These are phyloP conservation scores for Forbesichthys agassizii DNA, from an alignment of 2,113 vertebrate genomes.

Conservation along the genomic window DNA sequence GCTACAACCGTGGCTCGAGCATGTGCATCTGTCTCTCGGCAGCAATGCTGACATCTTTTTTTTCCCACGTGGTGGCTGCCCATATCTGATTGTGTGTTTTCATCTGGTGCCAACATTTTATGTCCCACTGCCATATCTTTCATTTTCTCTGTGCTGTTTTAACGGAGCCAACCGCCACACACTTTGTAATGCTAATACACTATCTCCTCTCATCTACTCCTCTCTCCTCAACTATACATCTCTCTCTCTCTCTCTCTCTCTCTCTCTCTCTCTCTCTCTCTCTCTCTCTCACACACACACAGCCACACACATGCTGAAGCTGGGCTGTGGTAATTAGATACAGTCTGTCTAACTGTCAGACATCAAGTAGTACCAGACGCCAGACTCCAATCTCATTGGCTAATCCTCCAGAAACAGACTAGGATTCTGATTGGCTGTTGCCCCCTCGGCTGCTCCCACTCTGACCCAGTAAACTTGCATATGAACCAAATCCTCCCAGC, in stretches of 20 bases:
- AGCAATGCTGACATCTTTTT: slow-evolving; percentile 36
- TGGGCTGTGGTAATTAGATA: slow-evolving; percentile 72
- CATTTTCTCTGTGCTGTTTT: slow-evolving; percentile 1
- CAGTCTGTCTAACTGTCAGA: slow-evolving; percentile 77
- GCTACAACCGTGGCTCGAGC: slow-evolving; percentile 29
- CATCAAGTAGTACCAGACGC: slow-evolving; percentile 77
- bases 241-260: not conserved
- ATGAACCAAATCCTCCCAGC: slow-evolving; percentile 68
- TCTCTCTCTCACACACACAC: slow-evolving; percentile 21
- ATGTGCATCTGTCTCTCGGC: slow-evolving; percentile 40
- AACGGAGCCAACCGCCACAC: not conserved
- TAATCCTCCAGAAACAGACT: slow-evolving; percentile 62
- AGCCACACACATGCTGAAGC: slow-evolving; percentile 60
- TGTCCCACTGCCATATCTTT: slow-evolving; percentile 28
- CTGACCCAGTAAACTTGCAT: slow-evolving; percentile 79
- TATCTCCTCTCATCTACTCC: not conserved
- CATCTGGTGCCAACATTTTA: slow-evolving; percentile 62
- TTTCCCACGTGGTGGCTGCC: slow-evolving; percentile 47
- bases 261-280: slow-evolving; percentile 43
- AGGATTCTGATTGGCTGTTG: slow-evolving; percentile 63
- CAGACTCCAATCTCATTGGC: slow-evolving; percentile 69
- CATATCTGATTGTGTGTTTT: slow-evolving; percentile 64
- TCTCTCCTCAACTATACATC: not conserved
- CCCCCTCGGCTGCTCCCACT: slow-evolving; percentile 61
- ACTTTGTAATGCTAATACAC: slow-evolving; percentile 51